Evolutionary conservation across 1,140 invertebrate genomes (phyloP), one percentile per base, ranked within the genome.

Genomic region (Pomacea maculata): DNA sequence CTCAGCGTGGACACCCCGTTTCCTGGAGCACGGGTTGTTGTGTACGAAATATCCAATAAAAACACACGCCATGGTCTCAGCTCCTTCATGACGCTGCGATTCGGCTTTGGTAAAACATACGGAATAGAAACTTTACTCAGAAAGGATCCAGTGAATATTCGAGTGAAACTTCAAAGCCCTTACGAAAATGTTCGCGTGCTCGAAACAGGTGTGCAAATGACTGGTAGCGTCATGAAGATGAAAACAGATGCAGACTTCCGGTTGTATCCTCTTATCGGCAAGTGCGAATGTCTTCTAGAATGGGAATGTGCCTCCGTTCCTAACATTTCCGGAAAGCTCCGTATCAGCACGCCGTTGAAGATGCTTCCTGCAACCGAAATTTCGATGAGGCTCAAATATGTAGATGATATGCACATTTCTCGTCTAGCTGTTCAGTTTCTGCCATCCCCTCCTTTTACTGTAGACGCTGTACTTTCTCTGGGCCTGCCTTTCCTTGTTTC

Each of bases 11-110:
- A 78, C n/a, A 70, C 77, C 15, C 21, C 77, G 5, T 12, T 70
- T 21, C 54, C 34, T 5, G 67, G 52, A n/a, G 15, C 57, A 4
- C 64, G 67, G 9, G 29, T 52, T 19, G 29, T 78, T 12, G 34
- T 54, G n/a, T 64, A 64, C 15, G 77, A 78, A 55, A 29, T 78
- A 11, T 71, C 77, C 17, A 78, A 70, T 52, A 78, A 55, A 78
- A 78, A 70, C 65, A 70, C 21, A n/a, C 64, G 65, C 9, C 65
- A 71, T 70, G 57, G 70, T 19, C 19, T 70, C 15, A 54, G 57
- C 65, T 78, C 77, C 12, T 19, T 25, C 21, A 17, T 64, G 45
- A 57, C n/a, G 57, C 29, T 34, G 0, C 52, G 45, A n/a, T 52
- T 54, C n/a, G 65, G 67, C 21, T 21, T 11, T 7, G 57, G 77